Conservation (phyloP, 2,113 vertebrate species). For the Proterorhinus semilunaris region DNA sequence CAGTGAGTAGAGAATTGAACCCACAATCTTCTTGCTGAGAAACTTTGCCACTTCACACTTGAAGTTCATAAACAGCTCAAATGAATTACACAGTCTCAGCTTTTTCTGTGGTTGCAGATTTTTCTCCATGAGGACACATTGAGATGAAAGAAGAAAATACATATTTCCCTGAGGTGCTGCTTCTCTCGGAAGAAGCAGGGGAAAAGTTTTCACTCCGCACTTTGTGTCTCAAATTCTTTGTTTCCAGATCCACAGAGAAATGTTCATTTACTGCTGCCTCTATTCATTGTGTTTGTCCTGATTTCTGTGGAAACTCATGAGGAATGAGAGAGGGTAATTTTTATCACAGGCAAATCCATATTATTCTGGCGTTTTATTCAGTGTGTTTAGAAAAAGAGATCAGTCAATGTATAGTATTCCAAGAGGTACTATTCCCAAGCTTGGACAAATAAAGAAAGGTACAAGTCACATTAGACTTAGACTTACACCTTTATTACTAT, state of each 20-base stretch:
- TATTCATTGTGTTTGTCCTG: slow-evolving; percentile 32
- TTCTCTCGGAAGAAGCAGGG: slow-evolving; percentile 31
- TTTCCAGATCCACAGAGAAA: slow-evolving; percentile 25
- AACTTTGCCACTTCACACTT: too few relatives aligned
- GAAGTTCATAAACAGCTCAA: slow-evolving; percentile 3
- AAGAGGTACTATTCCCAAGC: not conserved
- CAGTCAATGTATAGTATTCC: not conserved
- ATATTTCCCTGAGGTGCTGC: slow-evolving; percentile 23
- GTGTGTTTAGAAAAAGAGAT: too few relatives aligned
- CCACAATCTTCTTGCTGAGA: too few relatives aligned
- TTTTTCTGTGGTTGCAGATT: slow-evolving; percentile 26
- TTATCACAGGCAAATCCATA: slow-evolving; percentile 17
- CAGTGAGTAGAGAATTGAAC: too few relatives aligned
- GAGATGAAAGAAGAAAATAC: slow-evolving; percentile 23
- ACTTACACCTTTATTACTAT: too few relatives aligned
- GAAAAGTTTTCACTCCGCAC: slow-evolving; percentile 6
- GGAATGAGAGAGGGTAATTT: slow-evolving; percentile 25
- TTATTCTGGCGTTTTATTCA: not conserved
- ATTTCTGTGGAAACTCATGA: slow-evolving; percentile 33
- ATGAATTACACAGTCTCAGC: not conserved
- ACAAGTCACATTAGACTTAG: too few relatives aligned
- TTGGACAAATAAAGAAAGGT: not conserved
- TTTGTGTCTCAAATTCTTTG: slow-evolving; percentile 16
- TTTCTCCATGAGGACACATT: slow-evolving; percentile 30
- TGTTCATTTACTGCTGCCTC: slow-evolving; percentile 32